Conservation (phyloP, 2,888 invertebrate genomes). For the Pollenia labialis region DNA sequence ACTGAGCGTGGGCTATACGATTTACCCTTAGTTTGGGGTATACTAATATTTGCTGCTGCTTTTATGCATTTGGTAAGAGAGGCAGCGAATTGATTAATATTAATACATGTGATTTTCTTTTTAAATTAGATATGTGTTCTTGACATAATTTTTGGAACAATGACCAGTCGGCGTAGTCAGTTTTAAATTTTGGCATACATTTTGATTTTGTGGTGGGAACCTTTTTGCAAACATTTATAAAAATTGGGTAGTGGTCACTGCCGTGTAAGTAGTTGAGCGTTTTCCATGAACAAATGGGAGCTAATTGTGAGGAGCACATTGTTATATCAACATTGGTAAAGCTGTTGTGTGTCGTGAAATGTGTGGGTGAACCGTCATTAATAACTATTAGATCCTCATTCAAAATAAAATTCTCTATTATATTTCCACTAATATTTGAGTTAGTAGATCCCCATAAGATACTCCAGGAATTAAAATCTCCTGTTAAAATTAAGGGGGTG, state of each 20-base stretch:
- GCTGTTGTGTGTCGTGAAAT: no score
- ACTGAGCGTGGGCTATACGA: neutral
- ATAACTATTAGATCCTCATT: no score
- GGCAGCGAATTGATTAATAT: neutral
- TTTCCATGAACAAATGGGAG: neutral
- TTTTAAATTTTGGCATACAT: neutral
- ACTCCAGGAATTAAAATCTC: no score
- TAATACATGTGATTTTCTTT: neutral
- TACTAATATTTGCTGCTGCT: conserved; percentile 3
- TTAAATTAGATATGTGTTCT: neutral
- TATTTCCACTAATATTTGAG: no score
- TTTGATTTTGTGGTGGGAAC: neutral
- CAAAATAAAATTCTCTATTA: neutral
- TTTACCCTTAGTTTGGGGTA: neutral
- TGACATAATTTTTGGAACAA: neutral
- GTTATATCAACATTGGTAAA: no score
- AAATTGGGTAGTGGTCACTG: conserved; percentile 52
- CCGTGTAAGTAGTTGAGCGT: conserved; percentile 12
- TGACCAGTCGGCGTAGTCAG: neutral
- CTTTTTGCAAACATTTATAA: neutral
- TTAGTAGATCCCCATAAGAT: no score
- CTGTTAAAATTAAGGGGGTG: no score
- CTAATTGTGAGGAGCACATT: no score
- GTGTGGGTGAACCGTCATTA: no score
- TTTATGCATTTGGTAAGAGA: neutral